A percentile compares a stretch with the other conserved stretches of the same genome.
Conservation (phyloP, 2,113 vertebrate species). For the Otus sunia region DNA sequence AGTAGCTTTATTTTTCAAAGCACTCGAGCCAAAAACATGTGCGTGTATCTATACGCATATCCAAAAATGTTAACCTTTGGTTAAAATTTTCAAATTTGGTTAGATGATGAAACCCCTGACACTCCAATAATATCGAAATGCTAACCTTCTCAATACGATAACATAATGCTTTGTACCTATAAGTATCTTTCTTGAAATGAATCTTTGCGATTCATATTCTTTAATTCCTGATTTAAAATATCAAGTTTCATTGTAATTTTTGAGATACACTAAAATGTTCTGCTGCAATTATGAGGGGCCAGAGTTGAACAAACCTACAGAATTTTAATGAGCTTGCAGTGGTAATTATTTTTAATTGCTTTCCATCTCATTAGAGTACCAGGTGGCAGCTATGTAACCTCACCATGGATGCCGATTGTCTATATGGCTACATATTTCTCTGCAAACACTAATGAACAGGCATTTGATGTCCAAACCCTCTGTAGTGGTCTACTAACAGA, state of each 20-base stretch:
- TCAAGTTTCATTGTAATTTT: not conserved
- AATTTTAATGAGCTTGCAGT: constrained; percentile 45
- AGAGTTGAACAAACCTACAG: not conserved
- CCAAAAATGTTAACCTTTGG: not conserved
- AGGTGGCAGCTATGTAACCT: constrained; percentile 45
- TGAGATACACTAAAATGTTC: constrained; percentile 11
- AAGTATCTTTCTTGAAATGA: not conserved
- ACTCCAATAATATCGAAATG: not conserved
- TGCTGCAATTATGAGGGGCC: not conserved
- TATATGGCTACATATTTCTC: not conserved
- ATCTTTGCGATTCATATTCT: not conserved
- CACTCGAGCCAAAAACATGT: not conserved
- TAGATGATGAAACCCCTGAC: not conserved
- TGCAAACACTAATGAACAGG: constrained; percentile 14
- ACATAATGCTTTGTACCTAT: not conserved
- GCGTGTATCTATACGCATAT: not conserved
- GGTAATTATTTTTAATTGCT: constrained; percentile 68
- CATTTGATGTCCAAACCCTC: not conserved
- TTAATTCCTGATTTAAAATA: not conserved
- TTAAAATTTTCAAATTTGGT: not conserved
- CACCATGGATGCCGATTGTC: not conserved
- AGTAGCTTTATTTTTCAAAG: not conserved
- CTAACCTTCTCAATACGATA: not conserved
- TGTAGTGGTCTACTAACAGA: not conserved
- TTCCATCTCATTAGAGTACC: constrained; percentile 43